Percentiles rank a stretch among this genome's conserved stretches.
Conservation (phyloP, 2,888 invertebrate genomes). For the Uloborus plumipes region DNA sequence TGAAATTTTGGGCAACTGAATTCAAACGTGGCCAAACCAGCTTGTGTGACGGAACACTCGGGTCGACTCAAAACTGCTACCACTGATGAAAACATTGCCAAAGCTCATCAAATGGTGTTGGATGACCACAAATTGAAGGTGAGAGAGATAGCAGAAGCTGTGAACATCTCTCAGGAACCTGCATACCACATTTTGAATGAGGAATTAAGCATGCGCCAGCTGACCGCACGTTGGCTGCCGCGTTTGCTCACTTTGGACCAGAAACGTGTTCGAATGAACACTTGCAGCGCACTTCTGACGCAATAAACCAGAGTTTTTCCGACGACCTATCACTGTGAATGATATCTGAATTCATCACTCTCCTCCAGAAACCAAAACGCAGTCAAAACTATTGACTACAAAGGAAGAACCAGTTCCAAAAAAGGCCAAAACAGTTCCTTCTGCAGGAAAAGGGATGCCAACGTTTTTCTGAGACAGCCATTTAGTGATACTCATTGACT, state of each 20-base stretch:
- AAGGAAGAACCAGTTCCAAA: conserved; percentile 16
- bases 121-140: too few relatives aligned
- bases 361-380: conserved; percentile 69
- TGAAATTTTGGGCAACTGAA: too few relatives aligned
- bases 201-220: too few relatives aligned
- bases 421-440: conserved; percentile 21
- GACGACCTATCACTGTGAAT: conserved; percentile 70
- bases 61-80: too few relatives aligned
- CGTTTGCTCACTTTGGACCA: conserved; percentile 3
- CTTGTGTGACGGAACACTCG: too few relatives aligned
- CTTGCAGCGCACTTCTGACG: conserved; percentile 41
- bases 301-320: conserved; percentile 2
- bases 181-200: too few relatives aligned
- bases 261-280: neutral
- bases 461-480: conserved; percentile 51
- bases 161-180: neutral
- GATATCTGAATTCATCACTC: conserved; percentile 70
- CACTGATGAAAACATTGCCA: too few relatives aligned
- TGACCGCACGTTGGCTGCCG: too few relatives aligned
- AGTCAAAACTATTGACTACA: conserved; percentile 43
- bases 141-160: too few relatives aligned
- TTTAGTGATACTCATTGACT: conserved; percentile 56
- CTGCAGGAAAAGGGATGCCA: conserved; percentile 52
- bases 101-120: too few relatives aligned
- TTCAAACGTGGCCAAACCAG: too few relatives aligned